A percentile compares a stretch with the other conserved stretches of the same genome.
Evolutionary conservation across 1,140 invertebrate genomes (phyloP).

Genomic region (Nephila pilipes): DNA sequence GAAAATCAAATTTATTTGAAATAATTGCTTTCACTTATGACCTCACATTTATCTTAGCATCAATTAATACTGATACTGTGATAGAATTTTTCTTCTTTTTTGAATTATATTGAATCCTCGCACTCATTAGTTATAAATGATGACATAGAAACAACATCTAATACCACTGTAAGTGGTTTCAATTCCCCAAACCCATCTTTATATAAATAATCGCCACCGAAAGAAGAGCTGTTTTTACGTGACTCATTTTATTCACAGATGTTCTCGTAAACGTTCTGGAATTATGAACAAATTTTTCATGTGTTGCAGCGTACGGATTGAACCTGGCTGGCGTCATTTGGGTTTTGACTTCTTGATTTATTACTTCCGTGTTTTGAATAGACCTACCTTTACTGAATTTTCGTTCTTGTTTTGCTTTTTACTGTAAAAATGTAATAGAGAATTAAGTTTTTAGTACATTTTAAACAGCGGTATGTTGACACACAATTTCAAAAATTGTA

Average conservation of each 20-base stretch:
- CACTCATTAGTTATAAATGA: neutral
- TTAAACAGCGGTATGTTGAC: neutral
- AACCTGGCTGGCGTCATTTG: neutral
- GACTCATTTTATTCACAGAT: too few species aligned
- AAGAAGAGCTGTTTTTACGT: neutral
- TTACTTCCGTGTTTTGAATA: too few species aligned
- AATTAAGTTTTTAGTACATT: neutral
- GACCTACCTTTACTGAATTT: neutral
- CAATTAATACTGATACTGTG: neutral
- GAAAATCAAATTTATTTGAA: neutral
- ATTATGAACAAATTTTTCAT: too few species aligned
- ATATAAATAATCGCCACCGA: neutral
- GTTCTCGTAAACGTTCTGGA: too few species aligned
- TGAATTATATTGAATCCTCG: neutral
- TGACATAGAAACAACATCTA: neutral
- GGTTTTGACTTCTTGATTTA: too few species aligned
- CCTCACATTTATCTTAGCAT: neutral
- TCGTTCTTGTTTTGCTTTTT: neutral
- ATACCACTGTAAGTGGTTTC: neutral
- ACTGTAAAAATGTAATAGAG: neutral
- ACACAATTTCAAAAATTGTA: neutral
- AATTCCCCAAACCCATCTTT: neutral
- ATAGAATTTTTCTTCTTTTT: neutral
- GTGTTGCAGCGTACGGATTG: neutral
- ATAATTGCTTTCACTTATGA: fast-evolving